Percentiles rank a stretch among this genome's conserved stretches.
Conservation (phyloP, 1,140 invertebrate genomes). For the Paraescarpia echinospica region DNA sequence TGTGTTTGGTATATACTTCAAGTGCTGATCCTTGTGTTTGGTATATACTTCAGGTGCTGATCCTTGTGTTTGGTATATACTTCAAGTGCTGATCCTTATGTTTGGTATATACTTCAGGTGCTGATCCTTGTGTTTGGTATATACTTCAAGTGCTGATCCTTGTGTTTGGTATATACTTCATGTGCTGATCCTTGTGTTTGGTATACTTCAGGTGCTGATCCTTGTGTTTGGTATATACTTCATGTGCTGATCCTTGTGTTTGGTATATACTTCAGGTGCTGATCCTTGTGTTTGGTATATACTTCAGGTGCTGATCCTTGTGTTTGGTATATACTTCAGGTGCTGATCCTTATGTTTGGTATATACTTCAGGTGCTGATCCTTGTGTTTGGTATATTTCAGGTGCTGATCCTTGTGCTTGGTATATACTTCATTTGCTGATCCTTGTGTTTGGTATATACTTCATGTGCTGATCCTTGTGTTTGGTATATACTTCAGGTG, state of each 20-base stretch:
- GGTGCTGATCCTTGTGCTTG: constrained; percentile 99
- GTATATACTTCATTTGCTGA: background rate
- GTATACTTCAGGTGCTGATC: background rate
- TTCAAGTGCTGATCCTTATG: background rate
- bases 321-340: background rate
- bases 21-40: constrained; percentile 99
- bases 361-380: background rate
- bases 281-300: constrained; percentile 99
- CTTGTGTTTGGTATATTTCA: constrained; percentile 59
- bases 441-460: background rate
- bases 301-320: background rate
- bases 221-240: background rate
- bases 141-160: constrained; percentile 93
- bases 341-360: background rate
- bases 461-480: background rate
- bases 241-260: background rate
- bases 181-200: background rate
- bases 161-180: constrained; percentile 91
- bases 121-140: background rate
- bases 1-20: constrained; percentile 60
- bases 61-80: background rate
- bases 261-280: constrained; percentile 75
- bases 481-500: background rate
- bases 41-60: background rate
- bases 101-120: background rate